These are phyloP conservation scores for Lutjanus campechanus DNA, from an alignment of 2,797 vertebrate species.

Conservation along the genomic window DNA sequence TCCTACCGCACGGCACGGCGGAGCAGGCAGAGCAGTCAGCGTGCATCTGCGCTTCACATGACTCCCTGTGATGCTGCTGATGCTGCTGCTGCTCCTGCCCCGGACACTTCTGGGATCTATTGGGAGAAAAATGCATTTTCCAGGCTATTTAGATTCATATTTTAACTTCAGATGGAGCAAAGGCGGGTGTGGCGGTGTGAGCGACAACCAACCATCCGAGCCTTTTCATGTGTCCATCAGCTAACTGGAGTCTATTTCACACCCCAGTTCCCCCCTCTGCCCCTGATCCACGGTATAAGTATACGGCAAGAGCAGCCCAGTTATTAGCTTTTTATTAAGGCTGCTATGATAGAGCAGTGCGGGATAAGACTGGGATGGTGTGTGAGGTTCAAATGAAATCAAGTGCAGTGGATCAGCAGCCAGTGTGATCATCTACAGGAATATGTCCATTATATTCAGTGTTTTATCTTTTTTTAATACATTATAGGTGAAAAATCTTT, in stretches of 20 bases:
- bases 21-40: constrained; percentile 73
- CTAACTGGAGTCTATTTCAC: constrained; percentile 82
- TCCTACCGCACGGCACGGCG: constrained; percentile 76
- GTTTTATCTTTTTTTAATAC: neutral
- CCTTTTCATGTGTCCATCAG: constrained; percentile 76
- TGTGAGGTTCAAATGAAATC: constrained; percentile 51
- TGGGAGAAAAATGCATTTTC: constrained; percentile 67
- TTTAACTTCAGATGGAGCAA: constrained; percentile 67
- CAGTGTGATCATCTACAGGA: constrained; percentile 31
- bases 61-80: constrained; percentile 40
- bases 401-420: constrained; percentile 30
- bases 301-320: constrained; percentile 36
- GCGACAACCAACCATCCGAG: constrained; percentile 72
- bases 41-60: constrained; percentile 52
- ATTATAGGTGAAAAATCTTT: neutral
- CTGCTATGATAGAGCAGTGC: constrained; percentile 49
- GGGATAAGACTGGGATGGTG: constrained; percentile 51
- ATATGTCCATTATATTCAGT: constrained; percentile 4
- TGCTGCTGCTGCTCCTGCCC: constrained; percentile 2
- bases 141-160: constrained; percentile 76
- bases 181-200: constrained; percentile 62
- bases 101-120: constrained; percentile 51
- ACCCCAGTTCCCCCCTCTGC: constrained; percentile 74
- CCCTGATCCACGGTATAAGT: constrained; percentile 65
- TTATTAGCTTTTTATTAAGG: constrained; percentile 72